Base-by-base conservation (phyloP, 2,797 vertebrate genomes). In the Lerista edwardsae region DNA sequence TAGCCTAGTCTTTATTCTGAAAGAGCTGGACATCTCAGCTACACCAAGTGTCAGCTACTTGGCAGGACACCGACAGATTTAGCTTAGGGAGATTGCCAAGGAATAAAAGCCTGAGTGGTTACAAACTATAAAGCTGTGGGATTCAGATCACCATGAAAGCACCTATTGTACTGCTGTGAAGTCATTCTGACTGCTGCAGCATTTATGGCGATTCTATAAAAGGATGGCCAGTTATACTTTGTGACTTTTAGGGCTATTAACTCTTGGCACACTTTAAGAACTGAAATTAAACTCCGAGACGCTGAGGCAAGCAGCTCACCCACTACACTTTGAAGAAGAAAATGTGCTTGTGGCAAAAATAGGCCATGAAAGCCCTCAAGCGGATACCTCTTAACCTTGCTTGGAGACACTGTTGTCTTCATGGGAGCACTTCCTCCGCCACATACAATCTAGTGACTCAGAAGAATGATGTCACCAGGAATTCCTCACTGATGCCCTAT, bases 241-340 rank as follows among this genome's bases (percentile, higher is more conserved):
- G 44, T 78, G 29, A 74, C 34, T 57, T 74, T 68, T 76, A 85
- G 75, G 75, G 27, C 25, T 86, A 77, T 87, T 90, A 76, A 61
- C 41, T 78, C 51, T 88, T 75, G 73, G 85, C 73, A 75, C 51
- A 34, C 21, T 80, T 77, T 79, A 68, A 77, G 77, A 69, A 64
- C 39, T 47, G 57, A 87, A 85, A 80, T 65, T 71, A 69, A 83
- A 69, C 76, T 85, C 80, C 47, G 67, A 72, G 76, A 80, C 8
- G 9, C 27, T 86, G 75, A 57, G 74, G 55, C 41, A 75, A 81
- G 62, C 17, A 69, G 67, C 71, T 82, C 73, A 23, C 2, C 55
- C 75, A 47, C 67, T 51, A 39, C 31, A n/a, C 55, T 78, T 39
- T 59, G 59, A 29, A 31, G 55, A 76, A 83, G 51, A 80, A 73